These are phyloP conservation scores for Coenonympha arcania DNA, from an alignment of 2,888 invertebrate genomes.

Conservation along the genomic window DNA sequence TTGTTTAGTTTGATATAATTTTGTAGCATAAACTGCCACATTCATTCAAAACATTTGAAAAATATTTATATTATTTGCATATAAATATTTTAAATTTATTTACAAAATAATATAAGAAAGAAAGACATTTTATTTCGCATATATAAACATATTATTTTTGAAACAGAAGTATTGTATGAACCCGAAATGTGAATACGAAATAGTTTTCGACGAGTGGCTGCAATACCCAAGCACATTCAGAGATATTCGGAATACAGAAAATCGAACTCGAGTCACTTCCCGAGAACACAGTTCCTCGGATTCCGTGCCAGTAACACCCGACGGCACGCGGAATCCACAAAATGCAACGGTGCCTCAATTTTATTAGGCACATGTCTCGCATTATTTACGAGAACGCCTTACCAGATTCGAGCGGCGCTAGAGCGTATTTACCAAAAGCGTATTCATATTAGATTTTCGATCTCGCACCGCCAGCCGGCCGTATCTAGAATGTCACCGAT, in stretches of 20 bases:
- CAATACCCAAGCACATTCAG: neutral
- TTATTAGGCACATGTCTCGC: conserved; percentile 34
- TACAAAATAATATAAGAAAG: too few relatives aligned
- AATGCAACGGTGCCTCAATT: conserved; percentile 27
- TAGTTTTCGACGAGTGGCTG: neutral
- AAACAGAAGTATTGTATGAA: neutral
- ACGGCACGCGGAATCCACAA: conserved; percentile 12
- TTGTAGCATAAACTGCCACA: too few relatives aligned
- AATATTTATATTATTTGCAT: too few relatives aligned
- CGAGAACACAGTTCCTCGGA: conserved; percentile 9
- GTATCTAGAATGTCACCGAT: conserved; percentile 64
- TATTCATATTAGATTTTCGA: conserved; percentile 72
- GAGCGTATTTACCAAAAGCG: conserved; percentile 63
- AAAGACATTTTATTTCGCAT: too few relatives aligned
- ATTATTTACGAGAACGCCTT: conserved; percentile 32
- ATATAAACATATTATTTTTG: too few relatives aligned
- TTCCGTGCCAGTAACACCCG: too few relatives aligned
- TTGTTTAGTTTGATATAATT: too few relatives aligned
- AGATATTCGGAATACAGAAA: neutral
- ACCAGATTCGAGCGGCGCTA: conserved; percentile 41
- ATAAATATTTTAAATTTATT: too few relatives aligned
- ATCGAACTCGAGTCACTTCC: neutral
- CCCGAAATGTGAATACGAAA: neutral
- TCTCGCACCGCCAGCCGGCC: conserved; percentile 56
- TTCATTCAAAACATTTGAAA: too few relatives aligned